Base-by-base conservation (phyloP, 2,888 invertebrate species). In the Ophraella communa region DNA sequence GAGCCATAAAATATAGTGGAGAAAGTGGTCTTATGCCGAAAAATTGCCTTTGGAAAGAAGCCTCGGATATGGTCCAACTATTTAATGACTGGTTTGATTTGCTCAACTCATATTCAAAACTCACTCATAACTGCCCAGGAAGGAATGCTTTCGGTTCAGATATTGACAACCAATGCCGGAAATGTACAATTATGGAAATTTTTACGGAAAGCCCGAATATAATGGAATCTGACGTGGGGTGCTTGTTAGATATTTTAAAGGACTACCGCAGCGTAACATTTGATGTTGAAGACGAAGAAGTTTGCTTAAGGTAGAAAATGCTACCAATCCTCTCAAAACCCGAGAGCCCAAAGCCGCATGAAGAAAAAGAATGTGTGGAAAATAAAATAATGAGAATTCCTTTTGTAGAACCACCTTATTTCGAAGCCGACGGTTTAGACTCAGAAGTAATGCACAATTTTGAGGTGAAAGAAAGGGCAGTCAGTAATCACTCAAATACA, bases 1-100 rank as follows among this genome's bases (percentile, higher is more conserved):
- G 33, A 45, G 30, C 47, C n/a, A 45, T 47, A 23, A 17, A 24
- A 27, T 27, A 47, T 30, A 24, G 30, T 47, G 57, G 27, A 14
- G 27, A 57, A 47, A 30, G 17, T 21, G 57, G 56, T 21, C 42
- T 56, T 24, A 56, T 56, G 45, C 45, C 45, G 17, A 45, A 18
- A 24, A 21, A 54, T 30, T 54, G 17, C 24, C 5, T 24, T 5
- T 24, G 24, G 24, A 24, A 24, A 24, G 24, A 56, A 14, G 11
- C 56, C 27, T 24, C 52, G 14, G 30, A 52, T n/a, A 7, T 20
- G n/a, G 51, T 51, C 8, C 21, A 51, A 14, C 20, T 51, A 23
- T 24, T 51, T 21, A 51, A 51, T 17, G 27, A 14, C 18, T 52
- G 52, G 52, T 24, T 17, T 30, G 52, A 52, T 24, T 24, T 24